phyloP scores from a whole-genome alignment of 2,797 vertebrate species.

The Chelidonichthys spinosus region DNA sequence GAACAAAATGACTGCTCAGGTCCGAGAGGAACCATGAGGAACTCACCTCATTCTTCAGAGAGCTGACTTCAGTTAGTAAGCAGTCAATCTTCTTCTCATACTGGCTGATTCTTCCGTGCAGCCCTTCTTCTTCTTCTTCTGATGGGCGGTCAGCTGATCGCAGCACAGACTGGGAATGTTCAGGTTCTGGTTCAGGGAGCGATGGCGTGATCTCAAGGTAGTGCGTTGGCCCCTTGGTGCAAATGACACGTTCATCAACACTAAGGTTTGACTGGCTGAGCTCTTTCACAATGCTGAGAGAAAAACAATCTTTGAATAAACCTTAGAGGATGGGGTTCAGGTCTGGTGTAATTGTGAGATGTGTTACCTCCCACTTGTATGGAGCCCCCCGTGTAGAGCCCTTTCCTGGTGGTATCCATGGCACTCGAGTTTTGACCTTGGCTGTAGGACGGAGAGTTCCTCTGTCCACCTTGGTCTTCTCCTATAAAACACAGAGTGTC shows the following conservation, averaged over 20 bases:
- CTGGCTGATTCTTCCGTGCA: constrained; percentile 85
- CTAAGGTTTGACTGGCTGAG: neutral
- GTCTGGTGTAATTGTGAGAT: neutral
- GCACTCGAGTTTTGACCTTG: constrained; percentile 87
- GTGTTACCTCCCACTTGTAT: constrained; percentile 91
- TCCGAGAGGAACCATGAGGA: neutral
- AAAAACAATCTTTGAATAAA: neutral
- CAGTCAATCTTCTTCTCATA: constrained; percentile 92
- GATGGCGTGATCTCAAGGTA: constrained; percentile 84
- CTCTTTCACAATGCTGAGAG: neutral
- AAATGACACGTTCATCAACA: constrained; percentile 26
- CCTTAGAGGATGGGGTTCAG: neutral
- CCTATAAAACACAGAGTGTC: constrained; percentile 42
- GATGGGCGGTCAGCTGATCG: constrained; percentile 89
- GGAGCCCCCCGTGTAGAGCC: constrained; percentile 78
- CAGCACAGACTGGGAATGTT: constrained; percentile 83
- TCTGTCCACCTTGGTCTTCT: constrained; percentile 80
- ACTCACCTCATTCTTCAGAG: constrained; percentile 90
- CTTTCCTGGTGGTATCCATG: constrained; percentile 94
- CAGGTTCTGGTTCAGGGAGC: constrained; percentile 70
- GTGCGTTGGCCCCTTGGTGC: constrained; percentile 85
- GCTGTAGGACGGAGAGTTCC: constrained; percentile 80
- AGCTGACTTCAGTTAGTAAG: constrained; percentile 89
- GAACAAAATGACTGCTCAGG: neutral
- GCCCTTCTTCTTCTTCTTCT: constrained; percentile 87